Percentiles rank a stretch among this genome's conserved stretches.
phyloP scores from a whole-genome alignment of 2,888 invertebrate genomes.

The Diarsia dahlii region DNA sequence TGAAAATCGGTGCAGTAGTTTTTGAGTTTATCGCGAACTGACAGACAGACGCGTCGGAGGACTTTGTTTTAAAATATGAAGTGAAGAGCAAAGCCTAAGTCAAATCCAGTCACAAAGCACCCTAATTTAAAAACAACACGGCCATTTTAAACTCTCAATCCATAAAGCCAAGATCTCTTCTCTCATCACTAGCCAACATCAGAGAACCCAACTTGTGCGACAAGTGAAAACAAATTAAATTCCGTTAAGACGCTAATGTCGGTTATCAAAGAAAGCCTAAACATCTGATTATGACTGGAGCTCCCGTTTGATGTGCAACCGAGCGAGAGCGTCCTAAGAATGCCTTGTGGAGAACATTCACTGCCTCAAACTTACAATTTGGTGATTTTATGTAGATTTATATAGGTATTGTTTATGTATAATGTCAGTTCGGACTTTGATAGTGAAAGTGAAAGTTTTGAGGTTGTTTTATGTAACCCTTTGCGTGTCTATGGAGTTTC shows the following conservation, averaged over 20 bases:
- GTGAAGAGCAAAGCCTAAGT: no score
- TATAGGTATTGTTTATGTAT: constrained; percentile 44
- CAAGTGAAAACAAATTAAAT: constrained; percentile 87
- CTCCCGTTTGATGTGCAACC: constrained; percentile 85
- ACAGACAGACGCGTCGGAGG: no score
- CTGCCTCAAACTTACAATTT: constrained; percentile 75
- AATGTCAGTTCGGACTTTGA: background rate
- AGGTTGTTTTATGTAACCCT: background rate
- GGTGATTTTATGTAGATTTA: constrained; percentile 68
- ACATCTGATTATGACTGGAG: constrained; percentile 85
- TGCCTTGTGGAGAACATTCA: constrained; percentile 81
- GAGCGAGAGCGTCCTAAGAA: constrained; percentile 81
- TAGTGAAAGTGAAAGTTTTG: constrained; percentile 16
- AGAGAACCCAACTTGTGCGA: constrained; percentile 65
- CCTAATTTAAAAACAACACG: background rate
- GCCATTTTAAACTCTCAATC: background rate
- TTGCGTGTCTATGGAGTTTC: background rate
- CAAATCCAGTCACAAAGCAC: background rate
- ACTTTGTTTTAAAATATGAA: no score
- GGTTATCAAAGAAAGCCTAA: constrained; percentile 89
- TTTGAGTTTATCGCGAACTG: no score
- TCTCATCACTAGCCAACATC: constrained; percentile 49
- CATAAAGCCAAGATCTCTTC: constrained; percentile 5
- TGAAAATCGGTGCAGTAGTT: no score
- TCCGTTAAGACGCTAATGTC: constrained; percentile 84